Evolutionary conservation across 2,797 vertebrate genomes (phyloP), one percentile per base, ranked within the genome.

Genomic region (Sebastes iracundus): DNA sequence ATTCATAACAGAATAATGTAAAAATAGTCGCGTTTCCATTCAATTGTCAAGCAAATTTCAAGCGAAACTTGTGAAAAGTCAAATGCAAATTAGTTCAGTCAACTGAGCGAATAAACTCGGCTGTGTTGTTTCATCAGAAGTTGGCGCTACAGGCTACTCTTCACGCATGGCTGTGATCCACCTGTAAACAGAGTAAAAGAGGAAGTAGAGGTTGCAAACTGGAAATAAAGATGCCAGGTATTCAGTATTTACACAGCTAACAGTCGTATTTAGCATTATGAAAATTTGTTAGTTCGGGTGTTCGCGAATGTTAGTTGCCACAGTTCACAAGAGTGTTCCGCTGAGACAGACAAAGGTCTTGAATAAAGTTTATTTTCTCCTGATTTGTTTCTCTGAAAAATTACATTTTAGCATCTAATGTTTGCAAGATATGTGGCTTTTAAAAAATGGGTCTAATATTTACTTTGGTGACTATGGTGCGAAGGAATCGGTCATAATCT

Each of bases 321-420:
- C 13, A 42, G 38, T 42, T 42, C 38, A 42, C 2, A 16, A 42
- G 38, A 16, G 14, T 42, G 38, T 42, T 0, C 0, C 14, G 5
- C 38, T 42, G 38, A 42, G 38, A 42, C 14, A 42, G 38, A 42
- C 5, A 42, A 42, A 16, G 38, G 14, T 16, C 38, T 42, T 16
- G 38, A 42, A 42, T 42, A 16, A 42, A 42, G 38, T 42, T 42
- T 1, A 42, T 42, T 42, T 42, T 42, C 42, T 18, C 42, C 14
- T 46, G 42, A 7, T 42, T 42, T 42, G 38, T 42, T 38, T 13
- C 14, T 46, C 42, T 46, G 16, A 46, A 7, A 46, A 46, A 46
- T 46, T 0, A 18, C 6, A 2, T 46, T 46, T 46, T 46, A 18
- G 0, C 0, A 13, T 38, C 13, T 46, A 46, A 18, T 46, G 16